A percentile compares a stretch with the other conserved stretches of the same genome.
phyloP scores from a whole-genome alignment of 1,140 invertebrate species.

The Ceratina japonica region DNA sequence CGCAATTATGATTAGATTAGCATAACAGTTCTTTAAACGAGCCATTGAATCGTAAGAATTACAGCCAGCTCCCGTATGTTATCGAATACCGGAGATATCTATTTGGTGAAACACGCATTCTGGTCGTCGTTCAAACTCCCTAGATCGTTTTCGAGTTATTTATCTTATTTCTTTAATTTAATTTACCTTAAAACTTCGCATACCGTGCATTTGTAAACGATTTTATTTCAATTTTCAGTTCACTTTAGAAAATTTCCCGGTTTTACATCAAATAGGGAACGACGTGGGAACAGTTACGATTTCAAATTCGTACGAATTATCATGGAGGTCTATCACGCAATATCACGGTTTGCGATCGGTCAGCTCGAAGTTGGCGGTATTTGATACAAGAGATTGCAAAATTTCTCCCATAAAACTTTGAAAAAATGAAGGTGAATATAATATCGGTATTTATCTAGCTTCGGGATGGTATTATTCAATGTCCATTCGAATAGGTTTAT shows the following conservation, averaged over 20 bases:
- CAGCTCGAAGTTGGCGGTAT: slow-evolving; percentile 21
- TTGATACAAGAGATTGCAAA: neutral
- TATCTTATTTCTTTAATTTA: neutral
- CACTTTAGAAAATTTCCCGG: neutral
- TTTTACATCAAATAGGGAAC: neutral
- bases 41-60: too few species aligned
- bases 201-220: neutral
- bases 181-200: slow-evolving; percentile 1
- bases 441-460: neutral
- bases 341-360: slow-evolving; percentile 34
- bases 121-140: neutral
- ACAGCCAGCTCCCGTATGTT: too few species aligned
- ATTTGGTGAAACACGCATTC: neutral
- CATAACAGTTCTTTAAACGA: neutral
- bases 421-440: slow-evolving; percentile 66
- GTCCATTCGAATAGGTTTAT: neutral
- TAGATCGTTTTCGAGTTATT: neutral
- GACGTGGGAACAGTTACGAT: neutral
- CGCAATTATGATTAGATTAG: neutral
- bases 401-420: slow-evolving; percentile 58
- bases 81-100: too few species aligned
- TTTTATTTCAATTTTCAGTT: neutral
- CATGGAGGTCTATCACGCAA: slow-evolving; percentile 10
- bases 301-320: slow-evolving; percentile 8
- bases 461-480: neutral